phyloP scores from a whole-genome alignment of 2,797 vertebrate species.

The Anisognathus igniventris region DNA sequence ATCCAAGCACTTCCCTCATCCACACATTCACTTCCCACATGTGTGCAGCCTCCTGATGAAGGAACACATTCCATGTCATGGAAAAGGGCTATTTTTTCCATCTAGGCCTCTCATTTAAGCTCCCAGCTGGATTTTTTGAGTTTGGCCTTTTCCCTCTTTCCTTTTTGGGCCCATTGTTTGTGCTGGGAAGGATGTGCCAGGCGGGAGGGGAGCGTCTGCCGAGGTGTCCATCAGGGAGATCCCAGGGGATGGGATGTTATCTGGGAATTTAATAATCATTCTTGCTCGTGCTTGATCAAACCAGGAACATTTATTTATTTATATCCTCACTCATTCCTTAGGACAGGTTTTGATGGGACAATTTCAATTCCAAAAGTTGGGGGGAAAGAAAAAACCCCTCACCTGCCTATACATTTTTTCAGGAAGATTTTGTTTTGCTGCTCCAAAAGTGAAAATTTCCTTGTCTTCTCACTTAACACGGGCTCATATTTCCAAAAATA shows the following conservation, averaged over 20 bases:
- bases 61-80: neutral
- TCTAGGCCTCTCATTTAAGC: neutral
- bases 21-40: neutral
- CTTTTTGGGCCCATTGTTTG: conserved; percentile 2
- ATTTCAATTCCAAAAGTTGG: neutral
- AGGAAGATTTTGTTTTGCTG: neutral
- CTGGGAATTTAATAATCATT: neutral
- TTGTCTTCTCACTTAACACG: neutral
- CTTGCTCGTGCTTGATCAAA: neutral
- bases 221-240: neutral
- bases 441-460: neutral
- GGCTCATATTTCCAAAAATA: conserved; percentile 4
- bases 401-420: neutral
- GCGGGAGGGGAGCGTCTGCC: neutral
- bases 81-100: conserved; percentile 39
- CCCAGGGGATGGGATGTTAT: neutral
- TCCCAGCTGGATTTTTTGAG: conserved; percentile 27
- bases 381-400: no score
- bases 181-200: neutral
- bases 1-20: neutral
- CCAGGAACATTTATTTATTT: neutral
- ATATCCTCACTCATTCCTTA: neutral
- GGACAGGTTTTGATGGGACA: neutral
- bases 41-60: neutral
- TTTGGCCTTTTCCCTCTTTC: conserved; percentile 25